Conservation (phyloP, 2,888 invertebrate genomes). For the Crepidodera aurea region DNA sequence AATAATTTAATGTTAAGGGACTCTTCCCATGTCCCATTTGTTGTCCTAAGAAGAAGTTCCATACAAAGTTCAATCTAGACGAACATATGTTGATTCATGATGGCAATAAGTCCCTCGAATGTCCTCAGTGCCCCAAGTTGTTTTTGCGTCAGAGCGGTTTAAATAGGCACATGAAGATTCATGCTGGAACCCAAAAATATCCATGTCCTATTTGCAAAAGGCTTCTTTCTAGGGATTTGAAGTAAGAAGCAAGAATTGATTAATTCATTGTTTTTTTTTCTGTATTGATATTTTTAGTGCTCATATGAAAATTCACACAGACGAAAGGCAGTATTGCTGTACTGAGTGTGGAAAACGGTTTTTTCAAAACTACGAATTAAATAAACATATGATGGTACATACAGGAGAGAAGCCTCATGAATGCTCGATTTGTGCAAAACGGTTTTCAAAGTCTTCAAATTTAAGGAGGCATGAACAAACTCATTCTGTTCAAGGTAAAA, state of each 20-base stretch:
- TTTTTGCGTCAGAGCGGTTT: neutral
- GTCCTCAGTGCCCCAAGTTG: neutral
- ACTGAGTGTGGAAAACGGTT: too few species aligned
- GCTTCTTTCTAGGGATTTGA: too few species aligned
- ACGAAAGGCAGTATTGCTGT: too few species aligned
- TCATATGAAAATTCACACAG: too few species aligned
- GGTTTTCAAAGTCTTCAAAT: too few species aligned
- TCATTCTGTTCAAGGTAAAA: too few species aligned
- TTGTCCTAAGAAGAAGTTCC: neutral
- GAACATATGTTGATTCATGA: neutral
- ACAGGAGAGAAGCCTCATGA: neutral
- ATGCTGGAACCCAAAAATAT: neutral
- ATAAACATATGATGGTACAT: neutral
- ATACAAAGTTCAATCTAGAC: neutral
- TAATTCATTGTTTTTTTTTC: too few species aligned
- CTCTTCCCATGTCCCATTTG: neutral
- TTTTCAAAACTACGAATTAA: too few species aligned
- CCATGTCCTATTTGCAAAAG: neutral
- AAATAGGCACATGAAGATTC: neutral
- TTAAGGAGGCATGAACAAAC: too few species aligned
- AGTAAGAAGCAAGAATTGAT: too few species aligned
- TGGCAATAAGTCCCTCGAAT: neutral
- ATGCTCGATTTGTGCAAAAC: neutral
- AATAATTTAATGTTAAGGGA: neutral
- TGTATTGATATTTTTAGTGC: too few species aligned